phyloP scores from a whole-genome alignment of 2,888 invertebrate genomes.

The Eupelmus urozonus region DNA sequence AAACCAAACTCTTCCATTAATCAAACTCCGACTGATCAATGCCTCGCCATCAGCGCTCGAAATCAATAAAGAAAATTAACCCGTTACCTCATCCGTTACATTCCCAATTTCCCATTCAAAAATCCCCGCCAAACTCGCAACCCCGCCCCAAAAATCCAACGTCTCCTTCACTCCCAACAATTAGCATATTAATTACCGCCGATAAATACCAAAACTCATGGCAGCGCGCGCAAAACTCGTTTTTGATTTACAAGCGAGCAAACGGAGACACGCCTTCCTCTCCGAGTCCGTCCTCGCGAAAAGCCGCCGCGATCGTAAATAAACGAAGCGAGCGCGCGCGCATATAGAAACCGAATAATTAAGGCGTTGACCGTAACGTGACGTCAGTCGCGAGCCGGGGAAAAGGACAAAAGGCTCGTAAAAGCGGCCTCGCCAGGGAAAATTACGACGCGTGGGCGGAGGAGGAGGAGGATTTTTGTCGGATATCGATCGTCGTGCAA shows the following conservation, averaged over 20 bases:
- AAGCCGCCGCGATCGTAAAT: slow-evolving; percentile 17
- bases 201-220: slow-evolving; percentile 23
- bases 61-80: too few species aligned
- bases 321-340: not conserved
- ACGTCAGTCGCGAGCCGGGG: not conserved
- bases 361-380: slow-evolving; percentile 1
- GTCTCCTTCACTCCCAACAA: too few species aligned
- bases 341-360: slow-evolving; percentile 4
- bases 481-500: too few species aligned
- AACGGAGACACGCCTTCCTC: too few species aligned
- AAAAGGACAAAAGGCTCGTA: not conserved
- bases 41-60: too few species aligned
- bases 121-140: too few species aligned
- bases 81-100: too few species aligned
- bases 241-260: not conserved
- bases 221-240: not conserved
- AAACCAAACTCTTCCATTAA: too few species aligned
- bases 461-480: too few species aligned
- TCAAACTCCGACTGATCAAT: too few species aligned
- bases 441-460: not conserved
- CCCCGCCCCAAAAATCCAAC: too few species aligned
- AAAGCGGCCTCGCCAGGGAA: not conserved
- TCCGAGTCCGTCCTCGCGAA: too few species aligned
- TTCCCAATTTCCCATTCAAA: not conserved
- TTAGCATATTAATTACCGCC: not conserved